These are phyloP conservation scores for Drosophila lowei DNA, from an alignment of 1,140 invertebrate genomes.

Conservation along the genomic window DNA sequence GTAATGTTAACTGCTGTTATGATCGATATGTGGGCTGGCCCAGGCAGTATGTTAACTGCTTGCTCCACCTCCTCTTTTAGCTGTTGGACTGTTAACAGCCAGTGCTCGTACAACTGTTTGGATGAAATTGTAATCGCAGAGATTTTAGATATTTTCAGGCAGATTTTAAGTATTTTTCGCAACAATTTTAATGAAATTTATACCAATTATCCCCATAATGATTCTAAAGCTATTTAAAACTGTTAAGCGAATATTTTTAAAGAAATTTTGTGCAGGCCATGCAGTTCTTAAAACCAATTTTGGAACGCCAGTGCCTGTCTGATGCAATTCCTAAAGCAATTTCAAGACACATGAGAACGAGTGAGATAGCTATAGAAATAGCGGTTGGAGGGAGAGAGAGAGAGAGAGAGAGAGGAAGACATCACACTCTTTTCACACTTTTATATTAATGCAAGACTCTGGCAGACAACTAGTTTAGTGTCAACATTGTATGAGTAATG, in stretches of 20 bases:
- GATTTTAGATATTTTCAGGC: background rate
- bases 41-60: too few species aligned
- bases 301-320: background rate
- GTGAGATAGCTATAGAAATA: too few species aligned
- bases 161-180: background rate
- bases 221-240: background rate
- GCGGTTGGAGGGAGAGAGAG: background rate
- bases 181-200: constrained; percentile 6
- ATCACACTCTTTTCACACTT: constrained; percentile 37
- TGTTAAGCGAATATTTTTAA: too few species aligned
- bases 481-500: constrained; percentile 79
- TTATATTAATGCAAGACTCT: constrained; percentile 45
- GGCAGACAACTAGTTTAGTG: constrained; percentile 65
- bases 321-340: constrained; percentile 7
- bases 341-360: constrained; percentile 8
- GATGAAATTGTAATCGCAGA: background rate
- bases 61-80: too few species aligned
- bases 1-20: too few species aligned
- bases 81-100: too few species aligned
- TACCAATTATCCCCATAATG: rapidly evolving
- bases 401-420: constrained; percentile 12
- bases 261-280: too few species aligned
- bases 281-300: too few species aligned
- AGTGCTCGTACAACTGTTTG: background rate
- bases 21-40: too few species aligned